phyloP scores from a whole-genome alignment of 2,888 invertebrate genomes.

The Morpho achilles region DNA sequence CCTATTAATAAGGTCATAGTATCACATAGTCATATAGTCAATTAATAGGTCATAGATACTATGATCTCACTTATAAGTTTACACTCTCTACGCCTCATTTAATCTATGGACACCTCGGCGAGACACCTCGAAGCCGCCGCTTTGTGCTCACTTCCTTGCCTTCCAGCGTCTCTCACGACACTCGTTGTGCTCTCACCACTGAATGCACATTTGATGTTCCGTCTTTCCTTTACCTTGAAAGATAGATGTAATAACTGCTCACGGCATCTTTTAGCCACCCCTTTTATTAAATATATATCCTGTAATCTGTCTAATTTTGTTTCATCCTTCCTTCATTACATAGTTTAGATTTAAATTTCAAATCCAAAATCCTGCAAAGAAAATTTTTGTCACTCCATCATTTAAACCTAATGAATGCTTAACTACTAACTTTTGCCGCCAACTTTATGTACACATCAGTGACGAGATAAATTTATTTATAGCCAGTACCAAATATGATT shows the following conservation, averaged over 20 bases:
- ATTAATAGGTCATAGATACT: background rate
- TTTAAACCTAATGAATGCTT: no score
- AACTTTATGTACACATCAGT: no score
- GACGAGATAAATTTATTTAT: no score
- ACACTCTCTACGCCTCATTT: constrained; percentile 16
- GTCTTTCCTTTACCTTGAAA: constrained; percentile 17
- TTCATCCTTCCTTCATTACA: background rate
- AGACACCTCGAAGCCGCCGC: constrained; percentile 49
- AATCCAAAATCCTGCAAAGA: no score
- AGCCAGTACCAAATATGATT: no score
- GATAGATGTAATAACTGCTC: constrained; percentile 28
- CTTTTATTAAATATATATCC: constrained; percentile 14
- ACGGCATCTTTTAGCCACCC: constrained; percentile 16
- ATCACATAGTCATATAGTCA: no score
- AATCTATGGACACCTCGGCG: constrained; percentile 31
- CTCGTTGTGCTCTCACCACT: constrained; percentile 39
- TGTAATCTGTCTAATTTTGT: background rate
- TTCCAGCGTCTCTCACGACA: constrained; percentile 41
- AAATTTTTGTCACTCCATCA: no score
- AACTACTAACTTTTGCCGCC: no score
- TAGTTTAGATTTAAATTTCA: no score
- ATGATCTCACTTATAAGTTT: background rate
- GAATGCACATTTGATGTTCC: constrained; percentile 54
- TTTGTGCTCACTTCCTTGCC: constrained; percentile 54
- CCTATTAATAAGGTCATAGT: no score